phyloP scores from a whole-genome alignment of 2,113 vertebrate species.

The Proterorhinus semilunaris region DNA sequence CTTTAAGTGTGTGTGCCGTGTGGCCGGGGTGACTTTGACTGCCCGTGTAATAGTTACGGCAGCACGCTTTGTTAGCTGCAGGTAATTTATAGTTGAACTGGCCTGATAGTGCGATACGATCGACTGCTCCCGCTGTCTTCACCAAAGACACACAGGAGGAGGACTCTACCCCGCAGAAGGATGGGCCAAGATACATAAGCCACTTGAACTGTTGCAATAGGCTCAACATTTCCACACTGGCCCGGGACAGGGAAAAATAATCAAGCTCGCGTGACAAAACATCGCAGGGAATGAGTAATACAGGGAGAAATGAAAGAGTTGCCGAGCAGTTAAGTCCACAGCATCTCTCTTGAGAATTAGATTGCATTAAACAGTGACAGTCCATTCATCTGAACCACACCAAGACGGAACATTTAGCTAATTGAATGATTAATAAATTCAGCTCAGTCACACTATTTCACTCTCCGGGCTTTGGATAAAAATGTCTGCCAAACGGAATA shows the following conservation, averaged over 20 bases:
- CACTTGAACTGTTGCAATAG: conserved; percentile 27
- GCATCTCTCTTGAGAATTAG: conserved; percentile 89
- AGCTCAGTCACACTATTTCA: conserved; percentile 97
- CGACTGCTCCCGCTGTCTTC: conserved; percentile 62
- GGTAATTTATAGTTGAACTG: conserved; percentile 74
- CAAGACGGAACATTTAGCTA: conserved; percentile 98
- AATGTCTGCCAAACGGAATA: conserved; percentile 68
- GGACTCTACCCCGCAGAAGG: conserved; percentile 30
- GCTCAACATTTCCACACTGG: conserved; percentile 10
- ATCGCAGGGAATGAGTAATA: conserved; percentile 49
- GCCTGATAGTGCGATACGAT: conserved; percentile 72
- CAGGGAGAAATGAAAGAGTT: conserved; percentile 54
- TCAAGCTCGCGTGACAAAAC: conserved; percentile 41
- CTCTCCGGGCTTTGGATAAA: conserved; percentile 74
- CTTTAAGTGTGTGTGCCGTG: conserved; percentile 30
- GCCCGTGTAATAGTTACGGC: conserved; percentile 72
- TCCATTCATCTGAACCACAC: conserved; percentile 95
- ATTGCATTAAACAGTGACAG: conserved; percentile 97
- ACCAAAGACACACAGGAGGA: conserved; percentile 65
- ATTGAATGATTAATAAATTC: conserved; percentile 99
- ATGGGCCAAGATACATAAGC: conserved; percentile 7
- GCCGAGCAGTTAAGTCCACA: conserved; percentile 75
- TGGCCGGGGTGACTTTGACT: conserved; percentile 71
- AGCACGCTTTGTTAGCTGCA: conserved; percentile 73
- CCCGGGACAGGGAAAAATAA: conserved; percentile 32